Evolutionary conservation across 2,888 invertebrate species (phyloP).

Genomic region (Pterostichus niger): DNA sequence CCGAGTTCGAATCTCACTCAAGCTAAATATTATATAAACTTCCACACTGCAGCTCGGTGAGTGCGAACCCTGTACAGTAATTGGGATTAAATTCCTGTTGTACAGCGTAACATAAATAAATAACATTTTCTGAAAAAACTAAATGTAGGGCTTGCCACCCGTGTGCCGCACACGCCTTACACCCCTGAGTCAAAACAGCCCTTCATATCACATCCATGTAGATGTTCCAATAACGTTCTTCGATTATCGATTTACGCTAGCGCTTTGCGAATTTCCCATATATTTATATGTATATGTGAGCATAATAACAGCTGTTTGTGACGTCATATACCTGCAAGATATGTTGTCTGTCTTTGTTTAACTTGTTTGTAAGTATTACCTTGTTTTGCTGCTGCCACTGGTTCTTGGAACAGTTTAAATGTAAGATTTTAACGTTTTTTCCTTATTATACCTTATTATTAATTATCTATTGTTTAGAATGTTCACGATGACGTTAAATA

Average conservation of each 20-base stretch:
- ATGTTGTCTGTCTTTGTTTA: constrained; percentile 5
- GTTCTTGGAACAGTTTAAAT: not conserved
- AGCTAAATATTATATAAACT: too few relatives aligned
- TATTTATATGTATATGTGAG: not conserved
- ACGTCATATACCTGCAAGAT: constrained; percentile 18
- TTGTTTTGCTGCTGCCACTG: constrained; percentile 7
- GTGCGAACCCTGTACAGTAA: too few relatives aligned
- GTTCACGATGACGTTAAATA: not conserved
- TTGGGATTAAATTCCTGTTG: too few relatives aligned
- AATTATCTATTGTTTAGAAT: not conserved
- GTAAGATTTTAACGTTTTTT: not conserved
- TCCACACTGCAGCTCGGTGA: too few relatives aligned
- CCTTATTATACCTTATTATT: not conserved
- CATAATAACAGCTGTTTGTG: constrained; percentile 37
- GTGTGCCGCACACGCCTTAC: too few relatives aligned
- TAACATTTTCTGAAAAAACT: too few relatives aligned
- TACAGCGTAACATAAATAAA: too few relatives aligned
- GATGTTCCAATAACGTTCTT: not conserved
- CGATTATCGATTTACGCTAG: constrained; percentile 2
- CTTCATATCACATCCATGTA: not conserved
- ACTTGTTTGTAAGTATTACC: not conserved
- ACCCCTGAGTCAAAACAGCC: too few relatives aligned
- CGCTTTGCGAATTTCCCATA: too few relatives aligned
- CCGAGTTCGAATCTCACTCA: too few relatives aligned
- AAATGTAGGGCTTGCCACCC: too few relatives aligned